Evolutionary conservation across 2,113 vertebrate genomes (phyloP).

Genomic region (Amphilophus citrinellus): DNA sequence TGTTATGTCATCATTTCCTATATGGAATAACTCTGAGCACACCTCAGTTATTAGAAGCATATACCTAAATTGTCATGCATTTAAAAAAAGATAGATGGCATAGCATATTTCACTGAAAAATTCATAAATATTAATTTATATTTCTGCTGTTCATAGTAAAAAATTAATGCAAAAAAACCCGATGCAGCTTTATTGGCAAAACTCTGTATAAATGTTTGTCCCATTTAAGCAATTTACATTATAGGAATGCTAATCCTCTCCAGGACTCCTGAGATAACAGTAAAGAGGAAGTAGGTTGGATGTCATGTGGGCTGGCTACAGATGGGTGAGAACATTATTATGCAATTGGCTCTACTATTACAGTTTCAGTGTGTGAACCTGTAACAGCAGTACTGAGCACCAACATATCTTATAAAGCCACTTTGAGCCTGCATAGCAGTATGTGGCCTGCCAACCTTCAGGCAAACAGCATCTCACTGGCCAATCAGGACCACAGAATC

Average conservation of each 20-base stretch:
- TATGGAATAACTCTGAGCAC: too few relatives aligned
- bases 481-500: neutral
- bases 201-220: neutral
- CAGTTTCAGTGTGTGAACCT: neutral
- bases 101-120: neutral
- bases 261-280: neutral
- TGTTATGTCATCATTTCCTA: too few relatives aligned
- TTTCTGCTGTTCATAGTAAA: neutral
- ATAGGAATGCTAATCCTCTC: neutral
- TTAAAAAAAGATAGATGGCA: neutral
- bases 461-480: conserved; percentile 1
- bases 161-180: neutral
- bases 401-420: neutral
- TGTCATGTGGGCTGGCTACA: neutral
- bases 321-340: conserved; percentile 1
- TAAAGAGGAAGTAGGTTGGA: neutral
- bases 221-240: neutral
- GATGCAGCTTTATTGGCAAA: neutral
- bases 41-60: too few relatives aligned
- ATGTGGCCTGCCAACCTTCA: neutral
- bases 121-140: neutral
- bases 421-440: too few relatives aligned
- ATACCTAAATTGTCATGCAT: too few relatives aligned
- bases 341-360: neutral
- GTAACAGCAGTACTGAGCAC: neutral